phyloP scores from a whole-genome alignment of 2,113 vertebrate species.

The Vulpes vulpes region DNA sequence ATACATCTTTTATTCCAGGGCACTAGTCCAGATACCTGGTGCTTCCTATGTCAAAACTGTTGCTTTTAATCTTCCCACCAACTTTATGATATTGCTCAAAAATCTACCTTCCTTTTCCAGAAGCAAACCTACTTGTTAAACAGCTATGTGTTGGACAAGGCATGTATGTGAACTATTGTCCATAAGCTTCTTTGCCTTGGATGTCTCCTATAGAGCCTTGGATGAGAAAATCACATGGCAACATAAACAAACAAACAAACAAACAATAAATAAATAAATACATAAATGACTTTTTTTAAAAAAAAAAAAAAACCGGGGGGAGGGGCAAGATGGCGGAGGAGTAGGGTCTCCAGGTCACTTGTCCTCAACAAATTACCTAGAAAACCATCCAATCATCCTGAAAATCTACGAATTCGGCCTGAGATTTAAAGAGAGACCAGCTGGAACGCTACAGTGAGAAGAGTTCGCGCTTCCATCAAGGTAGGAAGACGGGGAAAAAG shows the following conservation, averaged over 20 bases:
- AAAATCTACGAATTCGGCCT: too few relatives aligned
- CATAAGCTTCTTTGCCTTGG: neutral
- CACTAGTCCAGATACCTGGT: neutral
- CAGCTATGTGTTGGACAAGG: neutral
- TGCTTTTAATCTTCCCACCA: neutral
- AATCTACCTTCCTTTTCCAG: neutral
- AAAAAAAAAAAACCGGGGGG: too few relatives aligned
- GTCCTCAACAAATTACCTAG: too few relatives aligned
- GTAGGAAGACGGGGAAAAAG: too few relatives aligned
- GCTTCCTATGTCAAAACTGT: neutral
- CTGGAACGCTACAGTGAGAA: too few relatives aligned
- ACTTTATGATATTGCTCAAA: neutral
- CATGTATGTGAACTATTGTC: neutral
- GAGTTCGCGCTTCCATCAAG: too few relatives aligned
- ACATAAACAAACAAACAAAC: accelerated
- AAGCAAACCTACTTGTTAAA: neutral
- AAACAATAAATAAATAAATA: neutral
- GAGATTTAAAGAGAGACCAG: too few relatives aligned
- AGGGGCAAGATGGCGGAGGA: too few relatives aligned
- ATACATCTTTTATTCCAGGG: neutral
- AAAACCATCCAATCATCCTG: too few relatives aligned
- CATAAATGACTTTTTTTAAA: neutral
- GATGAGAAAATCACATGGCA: neutral
- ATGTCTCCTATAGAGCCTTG: neutral
- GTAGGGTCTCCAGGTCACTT: too few relatives aligned